Conservation (phyloP, 2,888 invertebrate species). For the Parnassius orleans region DNA sequence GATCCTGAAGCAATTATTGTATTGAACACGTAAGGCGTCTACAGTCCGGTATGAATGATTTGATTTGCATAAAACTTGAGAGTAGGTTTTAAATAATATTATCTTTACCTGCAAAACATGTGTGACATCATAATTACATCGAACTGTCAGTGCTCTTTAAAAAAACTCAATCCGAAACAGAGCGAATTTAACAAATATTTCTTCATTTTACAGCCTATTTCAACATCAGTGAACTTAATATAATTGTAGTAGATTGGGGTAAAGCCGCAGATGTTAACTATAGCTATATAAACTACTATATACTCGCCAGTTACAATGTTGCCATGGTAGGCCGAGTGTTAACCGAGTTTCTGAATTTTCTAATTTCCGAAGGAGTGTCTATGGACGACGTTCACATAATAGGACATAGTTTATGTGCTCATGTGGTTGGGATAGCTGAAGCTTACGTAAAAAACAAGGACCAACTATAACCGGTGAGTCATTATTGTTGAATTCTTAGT, state of each 20-base stretch:
- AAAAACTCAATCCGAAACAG: too few relatives aligned
- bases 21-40: too few relatives aligned
- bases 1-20: too few relatives aligned
- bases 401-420: slow-evolving; percentile 82
- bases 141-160: too few relatives aligned
- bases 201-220: slow-evolving; percentile 71
- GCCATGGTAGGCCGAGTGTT: too few relatives aligned
- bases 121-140: too few relatives aligned
- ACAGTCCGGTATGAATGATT: too few relatives aligned
- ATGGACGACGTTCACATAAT: slow-evolving; percentile 76
- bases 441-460: slow-evolving; percentile 76
- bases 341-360: slow-evolving; percentile 72
- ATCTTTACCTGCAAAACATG: too few relatives aligned
- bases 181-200: neutral
- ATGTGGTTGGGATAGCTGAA: slow-evolving; percentile 79
- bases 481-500: too few relatives aligned
- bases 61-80: too few relatives aligned
- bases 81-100: too few relatives aligned
- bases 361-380: slow-evolving; percentile 70
- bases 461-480: slow-evolving; percentile 72
- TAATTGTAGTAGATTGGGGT: slow-evolving; percentile 83
- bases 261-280: slow-evolving; percentile 78
- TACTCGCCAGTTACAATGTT: slow-evolving; percentile 76
- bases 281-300: too few relatives aligned
- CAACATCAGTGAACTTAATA: slow-evolving; percentile 77